phyloP scores from a whole-genome alignment of 1,140 invertebrate species.

The Diabrotica virgifera region DNA sequence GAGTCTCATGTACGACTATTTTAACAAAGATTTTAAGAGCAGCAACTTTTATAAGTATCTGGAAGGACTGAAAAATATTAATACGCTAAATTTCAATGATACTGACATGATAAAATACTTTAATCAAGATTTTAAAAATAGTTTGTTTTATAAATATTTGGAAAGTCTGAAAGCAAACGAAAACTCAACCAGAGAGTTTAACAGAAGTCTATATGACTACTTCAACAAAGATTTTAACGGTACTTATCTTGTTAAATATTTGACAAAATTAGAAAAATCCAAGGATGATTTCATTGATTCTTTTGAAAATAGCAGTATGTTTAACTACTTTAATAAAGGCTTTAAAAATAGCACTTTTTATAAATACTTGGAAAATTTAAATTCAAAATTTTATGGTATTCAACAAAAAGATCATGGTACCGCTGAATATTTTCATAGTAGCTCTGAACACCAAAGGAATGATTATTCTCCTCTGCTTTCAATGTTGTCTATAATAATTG shows the following conservation, averaged over 20 bases:
- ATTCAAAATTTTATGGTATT: neutral
- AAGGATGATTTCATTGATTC: neutral
- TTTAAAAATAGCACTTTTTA: conserved; percentile 18
- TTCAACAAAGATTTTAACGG: conserved; percentile 11
- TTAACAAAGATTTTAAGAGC: conserved; percentile 8
- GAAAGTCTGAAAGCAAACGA: conserved; percentile 8
- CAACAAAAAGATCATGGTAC: neutral
- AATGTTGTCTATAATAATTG: too few species aligned
- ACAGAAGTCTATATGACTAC: conserved; percentile 4
- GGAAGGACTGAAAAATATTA: neutral
- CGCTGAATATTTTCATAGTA: neutral
- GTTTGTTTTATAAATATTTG: conserved; percentile 10
- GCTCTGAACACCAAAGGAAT: too few species aligned
- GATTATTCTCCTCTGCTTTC: too few species aligned
- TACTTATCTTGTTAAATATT: conserved; percentile 13
- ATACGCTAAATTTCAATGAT: neutral
- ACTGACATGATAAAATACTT: neutral
- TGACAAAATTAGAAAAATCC: conserved; percentile 2
- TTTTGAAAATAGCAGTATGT: conserved; percentile 7
- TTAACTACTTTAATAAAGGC: conserved; percentile 9
- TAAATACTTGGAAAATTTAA: conserved; percentile 17
- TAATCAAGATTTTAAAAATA: neutral
- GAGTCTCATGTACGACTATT: conserved; percentile 5
- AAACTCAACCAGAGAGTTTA: conserved; percentile 5
- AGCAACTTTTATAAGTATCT: conserved; percentile 12